Evolutionary conservation across 2,797 vertebrate species (phyloP).

Genomic region (Arctocebus calabarensis): DNA sequence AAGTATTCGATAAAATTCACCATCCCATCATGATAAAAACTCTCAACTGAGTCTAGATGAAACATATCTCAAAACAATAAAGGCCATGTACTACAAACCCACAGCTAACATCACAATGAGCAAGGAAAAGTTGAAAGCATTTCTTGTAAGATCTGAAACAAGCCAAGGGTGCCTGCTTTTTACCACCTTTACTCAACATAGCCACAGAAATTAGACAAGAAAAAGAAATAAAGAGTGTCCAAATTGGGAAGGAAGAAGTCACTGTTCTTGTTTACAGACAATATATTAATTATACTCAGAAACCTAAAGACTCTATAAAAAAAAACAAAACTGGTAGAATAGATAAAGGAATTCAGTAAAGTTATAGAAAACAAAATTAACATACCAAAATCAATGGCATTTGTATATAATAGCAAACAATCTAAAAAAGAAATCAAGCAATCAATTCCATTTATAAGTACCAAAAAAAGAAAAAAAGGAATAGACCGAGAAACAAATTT

Average conservation of each 20-base stretch:
- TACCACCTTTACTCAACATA: background rate
- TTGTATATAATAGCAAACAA: background rate
- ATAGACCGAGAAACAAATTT: background rate
- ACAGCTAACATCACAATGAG: background rate
- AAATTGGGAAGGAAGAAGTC: background rate
- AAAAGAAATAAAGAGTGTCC: background rate
- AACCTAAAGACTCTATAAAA: background rate
- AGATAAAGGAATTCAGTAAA: background rate
- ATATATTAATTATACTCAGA: background rate
- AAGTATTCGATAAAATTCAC: background rate
- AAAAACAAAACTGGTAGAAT: background rate
- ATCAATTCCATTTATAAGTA: background rate
- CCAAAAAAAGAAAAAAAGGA: no score
- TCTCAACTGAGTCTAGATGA: background rate
- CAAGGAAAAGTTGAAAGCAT: background rate
- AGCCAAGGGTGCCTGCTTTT: background rate
- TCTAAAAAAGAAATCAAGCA: background rate
- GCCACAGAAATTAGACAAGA: background rate
- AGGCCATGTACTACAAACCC: background rate
- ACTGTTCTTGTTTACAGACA: background rate
- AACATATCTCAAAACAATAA: background rate
- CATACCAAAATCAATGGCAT: background rate
- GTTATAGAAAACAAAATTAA: background rate
- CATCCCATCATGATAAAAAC: background rate
- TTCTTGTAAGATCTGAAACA: background rate